These are phyloP conservation scores for Calliphora vicina DNA, from an alignment of 1,140 invertebrate species.

Conservation along the genomic window DNA sequence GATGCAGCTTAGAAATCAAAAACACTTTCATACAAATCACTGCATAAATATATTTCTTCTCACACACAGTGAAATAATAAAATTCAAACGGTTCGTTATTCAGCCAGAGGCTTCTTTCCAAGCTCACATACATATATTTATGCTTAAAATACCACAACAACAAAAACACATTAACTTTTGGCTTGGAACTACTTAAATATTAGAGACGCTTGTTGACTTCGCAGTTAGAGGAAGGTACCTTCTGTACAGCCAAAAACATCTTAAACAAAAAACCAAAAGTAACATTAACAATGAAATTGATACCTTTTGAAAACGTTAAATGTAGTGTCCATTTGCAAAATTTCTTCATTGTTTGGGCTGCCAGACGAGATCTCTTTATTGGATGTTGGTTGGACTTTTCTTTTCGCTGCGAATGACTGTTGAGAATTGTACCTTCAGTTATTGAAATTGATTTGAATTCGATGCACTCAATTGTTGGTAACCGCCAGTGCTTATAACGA, in stretches of 20 bases:
- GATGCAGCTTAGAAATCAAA: neutral
- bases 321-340: neutral
- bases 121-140: neutral
- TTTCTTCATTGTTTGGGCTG: too few relatives aligned
- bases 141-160: neutral
- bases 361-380: neutral
- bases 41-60: neutral
- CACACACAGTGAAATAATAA: neutral
- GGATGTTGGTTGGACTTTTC: neutral
- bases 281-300: neutral
- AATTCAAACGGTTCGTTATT: neutral
- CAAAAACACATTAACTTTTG: neutral
- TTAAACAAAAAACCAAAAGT: neutral
- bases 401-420: neutral
- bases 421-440: neutral
- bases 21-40: slow-evolving; percentile 4
- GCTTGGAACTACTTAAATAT: slow-evolving; percentile 16
- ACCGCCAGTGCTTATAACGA: neutral
- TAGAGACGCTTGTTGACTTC: slow-evolving; percentile 15
- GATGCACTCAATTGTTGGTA: slow-evolving; percentile 17
- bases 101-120: neutral
- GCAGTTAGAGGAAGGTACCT: neutral
- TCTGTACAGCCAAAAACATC: neutral
- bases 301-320: neutral
- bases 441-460: slow-evolving; percentile 29